Conservation (phyloP, 2,113 vertebrate genomes). For the Sterrhoptilus dennistouni region DNA sequence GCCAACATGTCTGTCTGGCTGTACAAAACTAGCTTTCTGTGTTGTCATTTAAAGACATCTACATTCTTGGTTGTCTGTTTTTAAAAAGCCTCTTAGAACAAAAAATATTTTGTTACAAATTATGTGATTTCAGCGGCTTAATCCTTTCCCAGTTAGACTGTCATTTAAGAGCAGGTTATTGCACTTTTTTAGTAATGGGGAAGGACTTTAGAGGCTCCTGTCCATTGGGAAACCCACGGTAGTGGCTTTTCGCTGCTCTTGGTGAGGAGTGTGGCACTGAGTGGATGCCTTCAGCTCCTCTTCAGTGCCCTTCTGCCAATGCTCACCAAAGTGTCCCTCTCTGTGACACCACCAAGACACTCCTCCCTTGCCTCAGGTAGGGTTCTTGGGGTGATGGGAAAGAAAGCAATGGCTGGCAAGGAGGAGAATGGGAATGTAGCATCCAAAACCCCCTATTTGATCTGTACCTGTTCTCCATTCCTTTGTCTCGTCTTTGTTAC, state of each 20-base stretch:
- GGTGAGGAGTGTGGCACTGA: not conserved
- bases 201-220: not conserved
- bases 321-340: not conserved
- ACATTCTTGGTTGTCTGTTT: not conserved
- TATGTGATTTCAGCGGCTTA: not conserved
- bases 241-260: not conserved
- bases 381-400: not conserved
- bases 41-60: not conserved
- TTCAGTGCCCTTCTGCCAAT: not conserved
- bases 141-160: not conserved
- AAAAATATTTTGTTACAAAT: not conserved
- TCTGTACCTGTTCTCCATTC: not conserved
- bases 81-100: not conserved
- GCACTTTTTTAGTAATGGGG: not conserved
- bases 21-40: not conserved
- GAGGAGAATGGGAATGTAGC: not conserved
- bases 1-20: not conserved
- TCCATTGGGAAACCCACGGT: fast-evolving
- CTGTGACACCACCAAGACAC: not conserved
- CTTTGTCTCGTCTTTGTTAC: not conserved
- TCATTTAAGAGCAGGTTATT: not conserved
- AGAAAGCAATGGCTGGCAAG: fast-evolving
- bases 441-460: not conserved
- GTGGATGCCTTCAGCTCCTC: not conserved
- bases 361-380: not conserved